Base-by-base conservation (phyloP, 2,888 invertebrate genomes). In the Lithophane leautieri region DNA sequence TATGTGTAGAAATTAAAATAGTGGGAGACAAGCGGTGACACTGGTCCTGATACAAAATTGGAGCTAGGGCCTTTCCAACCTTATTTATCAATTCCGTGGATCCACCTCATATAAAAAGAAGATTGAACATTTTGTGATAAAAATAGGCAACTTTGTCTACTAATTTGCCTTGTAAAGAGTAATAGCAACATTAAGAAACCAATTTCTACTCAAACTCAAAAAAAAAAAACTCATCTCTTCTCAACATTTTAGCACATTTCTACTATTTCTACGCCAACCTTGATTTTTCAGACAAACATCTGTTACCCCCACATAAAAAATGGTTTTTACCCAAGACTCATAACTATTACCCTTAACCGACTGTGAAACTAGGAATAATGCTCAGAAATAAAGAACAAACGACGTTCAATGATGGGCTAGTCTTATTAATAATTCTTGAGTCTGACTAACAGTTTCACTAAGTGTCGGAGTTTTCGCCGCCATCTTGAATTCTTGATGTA, bases 391-490 rank as follows among this genome's bases (percentile, higher is more conserved):
- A 70, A 60, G 63, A 73, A 70, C 56, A 76, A 81, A 84, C 44
- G 69, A 62, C 28, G 69, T n/a, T 34, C 42, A 73, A 74, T 79
- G 73, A 74, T 81, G 78, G 69, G 61, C 50, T 70, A 73, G 54
- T n/a, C 68, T 76, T 84, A 84, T 81, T 73, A 84, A 73, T 84
- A 84, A 76, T 84, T 84, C 65, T 34, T 58, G 70, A 65, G 83
- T 74, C 78, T 58, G 67, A 60, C 66, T 81, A 81, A 84, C 74
- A 72, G 69, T 78, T 70, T 70, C 58, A 62, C 70, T 78, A 81
- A 83, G 83, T 78, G 75, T 69, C 50, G 25, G 58, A 66, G 66
- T 76, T 74, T 62, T 56, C 40, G 40, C 12, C 47, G 19, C 69
- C 71, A 67, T 76, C 63, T 65, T 84, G 78, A 77, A 81, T 81